Percentiles rank a stretch among this genome's conserved stretches.
phyloP scores from a whole-genome alignment of 2,797 vertebrate genomes.

The Sebastes reedi region DNA sequence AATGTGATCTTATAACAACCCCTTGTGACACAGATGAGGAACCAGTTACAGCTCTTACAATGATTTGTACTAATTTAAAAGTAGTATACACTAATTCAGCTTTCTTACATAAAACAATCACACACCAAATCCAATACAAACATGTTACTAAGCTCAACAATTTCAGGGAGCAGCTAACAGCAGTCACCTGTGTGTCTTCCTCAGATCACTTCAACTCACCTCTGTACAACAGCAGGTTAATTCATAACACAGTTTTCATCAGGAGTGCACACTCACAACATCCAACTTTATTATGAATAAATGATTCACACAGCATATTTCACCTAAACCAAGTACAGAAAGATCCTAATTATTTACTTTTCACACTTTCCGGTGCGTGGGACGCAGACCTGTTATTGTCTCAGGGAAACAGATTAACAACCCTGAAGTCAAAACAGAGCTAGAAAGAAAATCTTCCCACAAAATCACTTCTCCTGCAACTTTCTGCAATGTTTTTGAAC shows the following conservation, averaged over 20 bases:
- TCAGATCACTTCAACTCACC: not conserved
- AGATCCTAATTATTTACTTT: not conserved
- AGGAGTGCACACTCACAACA: not conserved
- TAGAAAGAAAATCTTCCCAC: not conserved
- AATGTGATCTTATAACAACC: not conserved
- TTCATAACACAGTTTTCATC: not conserved
- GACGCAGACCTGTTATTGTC: not conserved
- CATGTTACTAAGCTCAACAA: not conserved
- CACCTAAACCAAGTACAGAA: not conserved
- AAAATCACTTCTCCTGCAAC: not conserved
- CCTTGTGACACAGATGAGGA: not conserved
- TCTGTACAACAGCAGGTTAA: not conserved
- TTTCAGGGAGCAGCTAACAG: not conserved
- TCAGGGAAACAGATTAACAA: not conserved
- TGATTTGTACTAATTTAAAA: not conserved
- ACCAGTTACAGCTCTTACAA: not conserved
- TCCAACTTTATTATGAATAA: constrained; percentile 34
- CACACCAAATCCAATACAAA: not conserved
- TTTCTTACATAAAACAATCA: not conserved
- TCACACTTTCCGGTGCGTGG: not conserved
- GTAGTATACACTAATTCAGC: not conserved
- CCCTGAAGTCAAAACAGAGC: not conserved
- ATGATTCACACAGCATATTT: constrained; percentile 9
- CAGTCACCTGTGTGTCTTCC: not conserved
- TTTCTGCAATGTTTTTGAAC: not conserved